A percentile compares a stretch with the other conserved stretches of the same genome.
Evolutionary conservation across 1,140 invertebrate genomes (phyloP).

Genomic region (Conopomorpha cramerella): DNA sequence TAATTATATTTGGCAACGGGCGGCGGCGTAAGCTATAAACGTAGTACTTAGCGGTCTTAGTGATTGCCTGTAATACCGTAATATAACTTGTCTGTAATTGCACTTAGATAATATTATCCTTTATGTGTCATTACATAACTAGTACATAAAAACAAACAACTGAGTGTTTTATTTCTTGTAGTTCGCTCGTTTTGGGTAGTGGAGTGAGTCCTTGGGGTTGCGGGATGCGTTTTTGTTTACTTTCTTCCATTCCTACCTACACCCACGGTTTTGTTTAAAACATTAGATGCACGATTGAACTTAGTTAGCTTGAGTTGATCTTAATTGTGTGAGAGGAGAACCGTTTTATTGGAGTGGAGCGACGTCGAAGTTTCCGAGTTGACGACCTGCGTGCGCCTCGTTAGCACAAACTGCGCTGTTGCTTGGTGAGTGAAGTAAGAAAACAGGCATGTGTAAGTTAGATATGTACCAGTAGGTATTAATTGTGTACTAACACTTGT

Average conservation of each 20-base stretch:
- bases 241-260: conserved; percentile 3
- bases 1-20: conserved; percentile 6
- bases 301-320: too few species aligned
- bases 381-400: too few species aligned
- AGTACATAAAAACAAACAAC: conserved; percentile 48
- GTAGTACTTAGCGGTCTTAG: conserved; percentile 24
- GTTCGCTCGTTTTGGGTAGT: conserved; percentile 20
- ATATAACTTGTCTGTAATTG: conserved; percentile 29
- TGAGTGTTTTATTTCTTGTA: conserved; percentile 59
- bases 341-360: too few species aligned
- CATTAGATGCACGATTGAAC: neutral
- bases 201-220: conserved; percentile 28
- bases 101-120: conserved; percentile 38
- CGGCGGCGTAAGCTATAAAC: conserved; percentile 22
- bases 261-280: neutral
- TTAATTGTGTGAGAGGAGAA: too few species aligned
- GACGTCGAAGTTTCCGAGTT: too few species aligned
- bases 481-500: neutral
- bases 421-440: too few species aligned
- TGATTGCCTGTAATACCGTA: conserved; percentile 25
- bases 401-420: too few species aligned
- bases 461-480: too few species aligned
- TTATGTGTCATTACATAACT: conserved; percentile 52
- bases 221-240: conserved; percentile 20
- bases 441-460: too few species aligned